Evolutionary conservation across 37 sponge, comb jelly and placozoan species (phyloP), one percentile per base, ranked within the genome.

Genomic region (Sycon ciliatum): DNA sequence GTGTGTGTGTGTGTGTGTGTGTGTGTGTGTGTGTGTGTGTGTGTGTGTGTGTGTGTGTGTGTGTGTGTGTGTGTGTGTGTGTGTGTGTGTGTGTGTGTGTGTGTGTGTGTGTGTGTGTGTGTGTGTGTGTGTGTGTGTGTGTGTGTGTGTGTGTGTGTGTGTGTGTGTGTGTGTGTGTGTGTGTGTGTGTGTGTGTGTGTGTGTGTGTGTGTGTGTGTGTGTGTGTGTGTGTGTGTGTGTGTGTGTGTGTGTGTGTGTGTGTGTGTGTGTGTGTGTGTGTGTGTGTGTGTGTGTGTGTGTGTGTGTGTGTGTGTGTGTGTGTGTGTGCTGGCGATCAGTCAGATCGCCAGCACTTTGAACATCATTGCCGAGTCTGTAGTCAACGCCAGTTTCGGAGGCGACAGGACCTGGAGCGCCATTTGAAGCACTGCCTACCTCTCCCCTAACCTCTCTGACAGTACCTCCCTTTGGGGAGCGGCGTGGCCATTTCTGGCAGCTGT

Each of bases 71-170:
- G 61, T 73, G 61, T 73, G 74, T 57, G 74, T 73, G 37, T 22
- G 38, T 73, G 74, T 57, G 74, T 57, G 74, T 73, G 74, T 73
- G 36, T 57, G 61, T 73, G 61, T 32, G 35, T 57, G 61, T 32
- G 37, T 73, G 74, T 73, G 61, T 57, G 60, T 57, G 61, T 73
- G 70, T 69, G 70, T 69, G 70, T 69, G 70, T 69, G 70, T 69
- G 46, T 69, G 70, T 38, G 7, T 69, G 70, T 38, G 46, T 69
- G 70, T 40, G 70, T 69, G 70, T 69, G 70, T 69, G 70, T 69
- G 70, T 69, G 46, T 38, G 70, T 69, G 70, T 69, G 70, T 38
- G 70, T 69, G 70, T 69, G 70, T 69, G 70, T 69, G 70, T 38
- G 39, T 69, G 70, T 38, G 46, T 69, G 70, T 69, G 70, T 69